Evolutionary conservation across 2,888 invertebrate genomes (phyloP).

Genomic region (Sesia bembeciformis): DNA sequence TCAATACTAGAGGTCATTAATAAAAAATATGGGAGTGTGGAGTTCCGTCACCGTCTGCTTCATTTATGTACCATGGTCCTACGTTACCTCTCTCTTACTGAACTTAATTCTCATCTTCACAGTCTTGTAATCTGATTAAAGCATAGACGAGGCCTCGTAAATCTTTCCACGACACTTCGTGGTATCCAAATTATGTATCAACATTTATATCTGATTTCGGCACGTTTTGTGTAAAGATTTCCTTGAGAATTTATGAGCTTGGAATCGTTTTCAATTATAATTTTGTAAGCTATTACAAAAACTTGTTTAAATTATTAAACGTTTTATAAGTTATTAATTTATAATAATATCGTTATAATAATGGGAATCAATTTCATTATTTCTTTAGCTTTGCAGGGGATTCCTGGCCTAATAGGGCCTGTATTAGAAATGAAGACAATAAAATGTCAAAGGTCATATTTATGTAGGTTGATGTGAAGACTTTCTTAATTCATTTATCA

Average conservation of each 20-base stretch:
- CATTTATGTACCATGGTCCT: neutral
- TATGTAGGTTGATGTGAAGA: too few relatives aligned
- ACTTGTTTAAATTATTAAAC: neutral
- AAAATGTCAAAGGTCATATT: too few relatives aligned
- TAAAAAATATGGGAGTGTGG: neutral
- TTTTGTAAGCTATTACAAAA: neutral
- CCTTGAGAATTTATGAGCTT: neutral
- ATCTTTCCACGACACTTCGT: constrained; percentile 12
- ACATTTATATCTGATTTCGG: constrained; percentile 1
- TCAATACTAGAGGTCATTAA: too few relatives aligned
- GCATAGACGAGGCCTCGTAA: constrained; percentile 11
- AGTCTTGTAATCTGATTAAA: constrained; percentile 13
- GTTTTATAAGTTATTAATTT: too few relatives aligned
- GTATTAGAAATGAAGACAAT: too few relatives aligned
- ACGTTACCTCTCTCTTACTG: constrained; percentile 4
- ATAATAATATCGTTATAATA: too few relatives aligned
- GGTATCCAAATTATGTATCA: constrained; percentile 9
- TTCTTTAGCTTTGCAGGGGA: too few relatives aligned
- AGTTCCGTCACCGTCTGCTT: neutral
- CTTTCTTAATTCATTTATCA: too few relatives aligned
- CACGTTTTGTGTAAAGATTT: neutral
- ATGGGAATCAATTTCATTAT: too few relatives aligned
- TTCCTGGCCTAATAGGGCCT: too few relatives aligned
- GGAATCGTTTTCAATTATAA: too few relatives aligned
- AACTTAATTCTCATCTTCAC: constrained; percentile 10